phyloP scores from a whole-genome alignment of 2,888 invertebrate species.

The Cataglyphis albicans region DNA sequence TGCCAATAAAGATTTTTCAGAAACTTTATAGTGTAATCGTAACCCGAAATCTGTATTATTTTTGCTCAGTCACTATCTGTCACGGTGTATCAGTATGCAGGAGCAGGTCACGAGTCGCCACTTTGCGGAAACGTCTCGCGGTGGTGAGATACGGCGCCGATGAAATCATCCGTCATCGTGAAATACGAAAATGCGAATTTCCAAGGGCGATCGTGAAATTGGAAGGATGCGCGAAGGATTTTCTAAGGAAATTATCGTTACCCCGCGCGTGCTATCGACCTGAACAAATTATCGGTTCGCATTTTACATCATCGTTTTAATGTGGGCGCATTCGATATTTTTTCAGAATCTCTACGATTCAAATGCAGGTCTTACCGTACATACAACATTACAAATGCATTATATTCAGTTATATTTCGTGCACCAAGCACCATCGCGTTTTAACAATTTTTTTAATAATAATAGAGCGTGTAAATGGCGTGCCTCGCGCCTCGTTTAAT shows the following conservation, averaged over 20 bases:
- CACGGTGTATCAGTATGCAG: background rate
- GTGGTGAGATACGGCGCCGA: background rate
- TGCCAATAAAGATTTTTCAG: background rate
- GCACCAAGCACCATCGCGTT: background rate
- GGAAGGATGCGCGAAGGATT: constrained; percentile 38
- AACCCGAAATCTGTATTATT: background rate
- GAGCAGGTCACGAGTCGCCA: background rate
- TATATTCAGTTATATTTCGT: background rate
- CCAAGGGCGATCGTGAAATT: constrained; percentile 45
- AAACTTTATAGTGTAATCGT: background rate
- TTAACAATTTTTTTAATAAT: background rate
- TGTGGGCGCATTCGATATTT: background rate
- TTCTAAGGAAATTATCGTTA: constrained; percentile 41
- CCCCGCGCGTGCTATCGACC: constrained; percentile 18
- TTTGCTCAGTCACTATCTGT: background rate
- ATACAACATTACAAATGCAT: constrained; percentile 15
- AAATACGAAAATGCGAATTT: constrained; percentile 39
- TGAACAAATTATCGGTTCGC: constrained; percentile 17
- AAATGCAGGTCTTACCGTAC: background rate
- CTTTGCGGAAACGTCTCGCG: constrained; percentile 3
- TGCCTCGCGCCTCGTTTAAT: background rate
- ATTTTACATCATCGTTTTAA: background rate
- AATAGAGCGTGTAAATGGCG: background rate
- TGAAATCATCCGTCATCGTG: constrained; percentile 8
- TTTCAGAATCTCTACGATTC: background rate